Evolutionary conservation across 2,797 vertebrate species (phyloP).

Genomic region (Sternarchorhynchus goeldii): DNA sequence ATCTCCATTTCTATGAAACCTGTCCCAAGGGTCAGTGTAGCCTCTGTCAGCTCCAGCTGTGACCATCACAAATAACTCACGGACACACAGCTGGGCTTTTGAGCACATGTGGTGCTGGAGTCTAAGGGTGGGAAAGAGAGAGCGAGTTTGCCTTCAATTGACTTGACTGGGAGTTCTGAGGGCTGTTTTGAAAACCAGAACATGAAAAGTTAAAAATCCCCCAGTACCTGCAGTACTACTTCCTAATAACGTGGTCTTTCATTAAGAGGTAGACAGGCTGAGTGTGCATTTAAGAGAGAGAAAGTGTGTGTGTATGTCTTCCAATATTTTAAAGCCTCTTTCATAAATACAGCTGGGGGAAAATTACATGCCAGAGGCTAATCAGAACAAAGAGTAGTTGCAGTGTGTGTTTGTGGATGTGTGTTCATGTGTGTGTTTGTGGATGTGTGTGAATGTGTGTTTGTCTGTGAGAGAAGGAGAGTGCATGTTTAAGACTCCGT

Average conservation of each 20-base stretch:
- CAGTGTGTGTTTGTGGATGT: neutral
- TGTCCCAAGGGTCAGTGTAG: neutral
- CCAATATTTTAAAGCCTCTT: neutral
- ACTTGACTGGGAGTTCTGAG: neutral
- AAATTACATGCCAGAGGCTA: neutral
- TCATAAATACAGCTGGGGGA: neutral
- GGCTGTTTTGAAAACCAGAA: conserved; percentile 6
- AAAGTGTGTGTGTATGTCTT: neutral
- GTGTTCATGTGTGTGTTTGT: neutral
- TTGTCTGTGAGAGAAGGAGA: neutral
- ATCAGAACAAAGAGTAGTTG: neutral
- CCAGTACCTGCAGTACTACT: neutral
- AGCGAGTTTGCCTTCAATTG: conserved; percentile 7
- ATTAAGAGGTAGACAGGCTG: neutral
- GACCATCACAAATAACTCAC: neutral
- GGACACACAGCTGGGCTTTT: neutral
- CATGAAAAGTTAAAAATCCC: conserved; percentile 4
- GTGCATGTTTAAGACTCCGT: no score
- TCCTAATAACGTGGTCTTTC: neutral
- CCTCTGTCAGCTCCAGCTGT: neutral
- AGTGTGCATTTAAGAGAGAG: neutral
- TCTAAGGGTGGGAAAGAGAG: neutral
- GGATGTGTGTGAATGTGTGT: neutral
- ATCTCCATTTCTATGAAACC: no score
- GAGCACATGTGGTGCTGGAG: no score